A percentile compares a stretch with the other conserved stretches of the same genome.
phyloP scores from a whole-genome alignment of 2,797 vertebrate species.

The Gouania willdenowi region DNA sequence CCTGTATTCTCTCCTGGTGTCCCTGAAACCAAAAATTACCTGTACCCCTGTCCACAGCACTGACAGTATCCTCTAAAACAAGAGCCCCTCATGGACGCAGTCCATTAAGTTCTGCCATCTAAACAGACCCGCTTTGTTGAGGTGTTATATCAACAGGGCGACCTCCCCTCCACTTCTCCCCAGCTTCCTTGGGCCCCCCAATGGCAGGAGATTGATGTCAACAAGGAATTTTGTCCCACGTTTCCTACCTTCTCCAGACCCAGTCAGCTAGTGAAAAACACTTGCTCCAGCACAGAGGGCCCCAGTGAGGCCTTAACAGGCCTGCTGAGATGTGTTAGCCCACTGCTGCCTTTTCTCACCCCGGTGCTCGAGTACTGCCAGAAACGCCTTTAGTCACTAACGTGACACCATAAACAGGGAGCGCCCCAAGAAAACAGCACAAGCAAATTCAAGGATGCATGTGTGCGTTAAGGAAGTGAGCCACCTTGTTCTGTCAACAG shows the following conservation, averaged over 20 bases:
- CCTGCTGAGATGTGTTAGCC: slow-evolving; percentile 47
- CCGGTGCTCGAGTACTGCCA: slow-evolving; percentile 42
- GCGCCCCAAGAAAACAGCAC: slow-evolving; percentile 51
- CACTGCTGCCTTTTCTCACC: slow-evolving; percentile 39
- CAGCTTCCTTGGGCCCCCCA: slow-evolving; percentile 76
- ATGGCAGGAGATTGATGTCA: slow-evolving; percentile 81
- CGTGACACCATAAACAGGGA: slow-evolving; percentile 64
- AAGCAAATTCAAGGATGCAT: slow-evolving; percentile 25
- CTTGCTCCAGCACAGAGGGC: slow-evolving; percentile 66
- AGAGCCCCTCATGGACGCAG: slow-evolving; percentile 59
- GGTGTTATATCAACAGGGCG: slow-evolving; percentile 79
- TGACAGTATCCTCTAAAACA: slow-evolving; percentile 60
- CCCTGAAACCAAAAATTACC: slow-evolving; percentile 12
- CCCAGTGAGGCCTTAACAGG: slow-evolving; percentile 67
- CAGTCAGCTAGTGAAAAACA: slow-evolving; percentile 64
- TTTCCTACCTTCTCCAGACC: slow-evolving; percentile 66
- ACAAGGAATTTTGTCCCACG: slow-evolving; percentile 75
- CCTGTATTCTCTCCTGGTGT: slow-evolving; percentile 20
- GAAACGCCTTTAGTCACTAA: slow-evolving; percentile 63
- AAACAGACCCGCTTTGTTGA: slow-evolving; percentile 81
- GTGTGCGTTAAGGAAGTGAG: slow-evolving; percentile 50
- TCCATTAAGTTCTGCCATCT: slow-evolving; percentile 69
- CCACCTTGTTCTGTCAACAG: slow-evolving; percentile 63
- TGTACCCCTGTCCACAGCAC: slow-evolving; percentile 20
- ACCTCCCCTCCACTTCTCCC: slow-evolving; percentile 67